Base-by-base conservation (phyloP, 2,888 invertebrate species). In the Lasioglossum leucozonium region DNA sequence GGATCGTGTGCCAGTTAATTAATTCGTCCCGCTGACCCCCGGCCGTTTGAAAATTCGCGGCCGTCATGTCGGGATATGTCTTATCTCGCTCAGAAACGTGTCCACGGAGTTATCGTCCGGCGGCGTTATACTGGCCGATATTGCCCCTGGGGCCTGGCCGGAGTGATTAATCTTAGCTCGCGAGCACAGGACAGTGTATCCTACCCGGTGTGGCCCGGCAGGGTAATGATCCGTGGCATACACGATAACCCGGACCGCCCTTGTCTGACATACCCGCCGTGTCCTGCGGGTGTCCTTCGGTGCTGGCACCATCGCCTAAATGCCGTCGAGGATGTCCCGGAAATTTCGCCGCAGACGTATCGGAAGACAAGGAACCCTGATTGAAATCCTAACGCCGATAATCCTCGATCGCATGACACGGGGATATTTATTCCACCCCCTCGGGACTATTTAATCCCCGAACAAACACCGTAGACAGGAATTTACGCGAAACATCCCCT, bases 161-260 rank as follows among this genome's bases (percentile, higher is more conserved):
- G 87, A 90, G 92, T 92, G 94, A 94, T 94, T 94, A 94, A 94
- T 94, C 94, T 93, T 92, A 91, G 91, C 90, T 91, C 84, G 79
- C 81, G 42, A 78, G 81, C 83, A 88, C 51, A 51, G 90, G 87
- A 85, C 84, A 85, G 79, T 79, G 87, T 88, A 83, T 88, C 81
- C 85, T 81, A 82, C 77, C 65, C 77, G 81, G 88, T 73, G 88
- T 72, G 85, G 84, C 84, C 85, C 85, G 80, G 87, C 88, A 84
- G 94, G 94, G 94, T 95, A 95, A 95, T 95, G 95, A 95, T 95
- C 95, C 94, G 95, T 95, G 93, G 92, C 90, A 91, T 93, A 91
- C 90, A 92, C 93, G 95, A 95, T 95, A 95, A 95, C 94, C 94
- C 91, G 75, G 51, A 2, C 87, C 83, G 84, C 84, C 82, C 81